phyloP scores from a whole-genome alignment of 2,113 vertebrate genomes.

The Oreochromis niloticus region DNA sequence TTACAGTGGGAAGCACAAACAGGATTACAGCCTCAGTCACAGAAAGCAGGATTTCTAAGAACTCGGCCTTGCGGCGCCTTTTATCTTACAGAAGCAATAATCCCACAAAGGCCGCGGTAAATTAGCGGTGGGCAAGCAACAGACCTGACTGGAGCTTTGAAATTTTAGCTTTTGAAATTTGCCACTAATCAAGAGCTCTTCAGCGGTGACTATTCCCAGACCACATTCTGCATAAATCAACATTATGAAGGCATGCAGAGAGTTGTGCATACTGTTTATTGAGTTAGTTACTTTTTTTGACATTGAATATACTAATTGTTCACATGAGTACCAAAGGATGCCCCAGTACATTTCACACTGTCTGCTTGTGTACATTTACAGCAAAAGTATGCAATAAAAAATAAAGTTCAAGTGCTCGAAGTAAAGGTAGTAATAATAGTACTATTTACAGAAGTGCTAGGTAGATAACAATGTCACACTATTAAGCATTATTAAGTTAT shows the following conservation, averaged over 20 bases:
- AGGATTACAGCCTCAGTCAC: constrained; percentile 13
- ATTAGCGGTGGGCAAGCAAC: not conserved
- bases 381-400: not conserved
- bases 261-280: not conserved
- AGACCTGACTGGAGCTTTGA: not conserved
- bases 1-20: constrained; percentile 14
- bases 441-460: not conserved
- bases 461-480: not conserved
- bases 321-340: not conserved
- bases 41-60: constrained; percentile 9
- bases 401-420: not conserved
- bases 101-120: not conserved
- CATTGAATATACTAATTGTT: not conserved
- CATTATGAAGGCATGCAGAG: not conserved
- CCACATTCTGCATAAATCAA: not conserved
- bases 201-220: not conserved
- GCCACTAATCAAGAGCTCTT: not conserved
- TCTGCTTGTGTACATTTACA: not conserved
- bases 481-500: not conserved
- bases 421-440: not conserved
- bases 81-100: not conserved
- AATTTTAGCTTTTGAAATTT: not conserved
- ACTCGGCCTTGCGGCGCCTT: not conserved
- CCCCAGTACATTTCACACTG: not conserved
- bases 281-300: not conserved